A percentile compares a stretch with the other conserved stretches of the same genome.
Conservation (phyloP, 2,888 invertebrate genomes). For the Copidosoma aretas region DNA sequence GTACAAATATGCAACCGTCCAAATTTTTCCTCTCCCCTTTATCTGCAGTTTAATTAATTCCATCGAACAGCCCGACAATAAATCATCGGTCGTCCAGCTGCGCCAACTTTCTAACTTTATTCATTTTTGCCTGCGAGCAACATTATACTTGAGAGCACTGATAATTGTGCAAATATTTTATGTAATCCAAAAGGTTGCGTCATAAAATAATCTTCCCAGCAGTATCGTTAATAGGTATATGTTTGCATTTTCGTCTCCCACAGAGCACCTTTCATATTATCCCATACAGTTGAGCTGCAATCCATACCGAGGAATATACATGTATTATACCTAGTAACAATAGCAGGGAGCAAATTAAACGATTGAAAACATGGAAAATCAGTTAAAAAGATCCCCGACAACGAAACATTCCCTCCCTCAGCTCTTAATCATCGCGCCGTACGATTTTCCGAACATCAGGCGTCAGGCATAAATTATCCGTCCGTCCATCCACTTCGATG, state of each 20-base stretch:
- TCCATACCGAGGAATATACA: background rate
- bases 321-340: background rate
- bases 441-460: too few relatives aligned
- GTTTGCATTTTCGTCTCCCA: background rate
- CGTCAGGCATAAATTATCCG: background rate
- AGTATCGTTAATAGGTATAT: background rate
- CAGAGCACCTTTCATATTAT: too few relatives aligned
- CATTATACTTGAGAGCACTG: background rate
- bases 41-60: background rate
- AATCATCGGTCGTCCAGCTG: slow-evolving; percentile 12
- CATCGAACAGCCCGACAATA: slow-evolving; percentile 12
- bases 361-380: too few relatives aligned
- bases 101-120: slow-evolving; percentile 32
- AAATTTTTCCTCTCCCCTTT: background rate
- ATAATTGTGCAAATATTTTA: slow-evolving; percentile 32
- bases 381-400: too few relatives aligned
- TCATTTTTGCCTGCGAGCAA: slow-evolving; percentile 15
- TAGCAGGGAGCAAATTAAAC: too few relatives aligned
- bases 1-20: too few relatives aligned
- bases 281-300: too few relatives aligned
- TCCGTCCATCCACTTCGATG: background rate
- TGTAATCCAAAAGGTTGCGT: slow-evolving; percentile 23
- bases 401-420: background rate
- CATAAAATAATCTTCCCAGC: slow-evolving; percentile 12
- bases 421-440: background rate